Conservation (phyloP, 2,113 vertebrate genomes). For the Rhabdomys dilectus region DNA sequence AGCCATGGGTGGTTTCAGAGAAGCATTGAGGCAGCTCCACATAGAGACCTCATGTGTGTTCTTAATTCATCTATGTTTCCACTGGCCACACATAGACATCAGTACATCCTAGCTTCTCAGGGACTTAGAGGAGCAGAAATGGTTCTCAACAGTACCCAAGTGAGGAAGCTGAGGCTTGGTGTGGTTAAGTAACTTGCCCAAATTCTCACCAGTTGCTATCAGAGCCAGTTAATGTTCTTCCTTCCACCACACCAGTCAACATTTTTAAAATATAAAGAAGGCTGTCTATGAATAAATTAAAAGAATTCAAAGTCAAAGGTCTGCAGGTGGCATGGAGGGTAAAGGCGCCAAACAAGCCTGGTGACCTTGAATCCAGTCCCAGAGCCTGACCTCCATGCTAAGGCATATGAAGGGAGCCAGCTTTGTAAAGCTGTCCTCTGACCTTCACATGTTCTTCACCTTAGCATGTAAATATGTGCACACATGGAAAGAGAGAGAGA, state of each 20-base stretch:
- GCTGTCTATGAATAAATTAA: neutral
- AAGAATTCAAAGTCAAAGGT: conserved; percentile 12
- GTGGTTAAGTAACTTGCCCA: neutral
- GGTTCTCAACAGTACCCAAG: neutral
- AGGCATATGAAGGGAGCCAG: neutral
- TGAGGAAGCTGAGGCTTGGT: neutral
- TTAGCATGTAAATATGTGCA: no score
- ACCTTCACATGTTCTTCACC: neutral
- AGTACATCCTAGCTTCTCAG: neutral
- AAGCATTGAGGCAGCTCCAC: neutral
- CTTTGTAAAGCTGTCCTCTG: neutral
- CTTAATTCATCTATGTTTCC: neutral
- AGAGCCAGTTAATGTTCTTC: neutral
- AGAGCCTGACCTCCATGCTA: neutral
- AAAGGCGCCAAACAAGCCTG: no score
- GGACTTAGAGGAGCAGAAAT: neutral
- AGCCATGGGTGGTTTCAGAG: neutral
- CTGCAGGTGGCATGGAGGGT: no score
- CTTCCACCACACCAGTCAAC: neutral
- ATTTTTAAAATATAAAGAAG: neutral
- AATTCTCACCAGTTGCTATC: neutral
- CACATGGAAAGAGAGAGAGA: no score
- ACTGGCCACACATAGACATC: neutral
- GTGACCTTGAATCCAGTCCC: neutral
- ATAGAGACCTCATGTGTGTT: neutral